Base-by-base conservation (phyloP, 2,113 vertebrate species). In the Uropsilus gracilis region DNA sequence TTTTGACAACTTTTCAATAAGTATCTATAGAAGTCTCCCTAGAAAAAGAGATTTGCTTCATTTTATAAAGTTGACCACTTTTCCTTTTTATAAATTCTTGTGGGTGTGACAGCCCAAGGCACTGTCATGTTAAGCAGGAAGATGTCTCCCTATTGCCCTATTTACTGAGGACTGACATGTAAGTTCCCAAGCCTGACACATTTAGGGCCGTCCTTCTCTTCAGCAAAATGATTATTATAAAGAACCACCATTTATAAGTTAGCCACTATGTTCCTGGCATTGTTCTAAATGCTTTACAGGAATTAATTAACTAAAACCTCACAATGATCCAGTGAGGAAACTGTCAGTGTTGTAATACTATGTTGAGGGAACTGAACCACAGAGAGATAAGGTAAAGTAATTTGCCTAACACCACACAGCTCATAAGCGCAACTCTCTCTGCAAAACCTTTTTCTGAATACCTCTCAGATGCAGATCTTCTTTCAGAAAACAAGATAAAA, bases 41-140 rank as follows among this genome's bases (percentile, higher is more conserved):
- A 90, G 83, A 77, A 91, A 89, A 90, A 53, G 42, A 76, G 86
- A 93, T 44, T 84, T n/a, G 24, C 48, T 89, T 75, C 64, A 72
- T 90, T 78, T 59, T 71, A 42, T 66, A 30, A 34, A 46, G 26
- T 63, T 81, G 71, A 75, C 53, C 64, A 76, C 66, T 22, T 61
- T 37, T 34, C 59, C 22, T 3, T 30, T 81, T 92, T 81, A 55
- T 48, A 68, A 42, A 92, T 75, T 44, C 44, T 24, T 76, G 37
- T 68, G 63, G 34, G 39, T 57, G 42, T 88, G 80, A 93, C 13
- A 28, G 71, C 48, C 39, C 30, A 17, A 4, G 89, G 83, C 80
- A 57, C 20, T 63, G 63, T 2, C 3, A 2, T 3, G 6, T 18
- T 69, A 57, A n/a, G 61, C 44, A 55, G 75, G 86, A 91, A 68